Base-by-base conservation (phyloP, 1,140 invertebrate genomes). In the Euura lappo region DNA sequence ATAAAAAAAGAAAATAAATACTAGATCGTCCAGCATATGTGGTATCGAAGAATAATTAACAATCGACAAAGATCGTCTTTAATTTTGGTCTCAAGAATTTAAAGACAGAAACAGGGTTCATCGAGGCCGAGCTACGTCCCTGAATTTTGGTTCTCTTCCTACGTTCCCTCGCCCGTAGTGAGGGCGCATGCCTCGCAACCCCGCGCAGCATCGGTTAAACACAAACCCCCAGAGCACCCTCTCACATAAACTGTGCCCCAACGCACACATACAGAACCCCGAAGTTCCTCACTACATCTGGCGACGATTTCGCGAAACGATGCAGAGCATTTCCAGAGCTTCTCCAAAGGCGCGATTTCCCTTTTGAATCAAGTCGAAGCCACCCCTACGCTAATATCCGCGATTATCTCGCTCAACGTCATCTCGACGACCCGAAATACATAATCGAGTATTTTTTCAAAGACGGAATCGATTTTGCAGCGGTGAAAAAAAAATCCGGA, bases 161-260 rank as follows among this genome's bases (percentile, higher is more conserved):
- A 68, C 66, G 66, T 68, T 68, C 66, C 66, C 42, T 44, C 28
- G 66, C 44, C 28, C 42, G 42, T 68, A 11, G 8, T 42, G 28
- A 45, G 13, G 64, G 75, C 75, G 75, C 75, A 76, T 76, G 75
- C 71, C 64, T 76, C 43, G 44, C 47, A 6, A 51, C 74, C 75
- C 72, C 71, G 77, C 75, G 76, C 79, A 75, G 67, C 81, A 80
- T 81, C 77, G 77, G 77, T 77, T 79, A 73, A 47, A 74, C 73
- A 60, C 8, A 71, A 65, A 60, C 28, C 67, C 68, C 10, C 70
- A 64, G 46, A 70, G n/a, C 60, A 43, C 65, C 68, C 72, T 70
- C 64, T 70, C 72, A 60, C 68, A 72, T 11, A 43, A 8, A 8
- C 51, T 60, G 3, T n/a, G 8, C 13, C 51, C 51, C 51, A 60